phyloP scores from a whole-genome alignment of 1,140 invertebrate species.

The Mesaphorura yosii region DNA sequence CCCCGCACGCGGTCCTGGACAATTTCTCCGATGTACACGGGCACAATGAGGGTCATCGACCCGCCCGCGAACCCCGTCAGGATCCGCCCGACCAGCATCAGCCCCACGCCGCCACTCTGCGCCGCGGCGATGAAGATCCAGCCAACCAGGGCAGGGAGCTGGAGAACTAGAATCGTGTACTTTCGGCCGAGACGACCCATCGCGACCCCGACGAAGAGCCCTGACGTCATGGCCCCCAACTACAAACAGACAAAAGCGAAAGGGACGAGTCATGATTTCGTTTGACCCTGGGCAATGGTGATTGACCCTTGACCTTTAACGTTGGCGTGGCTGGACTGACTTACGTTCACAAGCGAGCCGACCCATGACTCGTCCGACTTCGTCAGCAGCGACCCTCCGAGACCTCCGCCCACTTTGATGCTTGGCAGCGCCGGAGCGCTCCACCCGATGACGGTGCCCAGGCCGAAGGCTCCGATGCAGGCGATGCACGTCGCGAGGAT shows the following conservation, averaged over 20 bases:
- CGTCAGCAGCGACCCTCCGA: slow-evolving; percentile 40
- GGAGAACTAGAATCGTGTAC: slow-evolving; percentile 53
- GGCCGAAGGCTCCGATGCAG: too few species aligned
- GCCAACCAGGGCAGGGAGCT: slow-evolving; percentile 57
- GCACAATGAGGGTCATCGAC: slow-evolving; percentile 34
- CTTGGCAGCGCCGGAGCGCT: slow-evolving; percentile 58
- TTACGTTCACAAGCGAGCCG: slow-evolving; percentile 42
- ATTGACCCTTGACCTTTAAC: too few species aligned
- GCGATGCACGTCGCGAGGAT: too few species aligned
- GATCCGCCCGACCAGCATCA: background rate
- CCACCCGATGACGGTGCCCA: too few species aligned
- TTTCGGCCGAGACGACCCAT: slow-evolving; percentile 62
- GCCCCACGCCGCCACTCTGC: background rate
- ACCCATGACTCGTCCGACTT: slow-evolving; percentile 53
- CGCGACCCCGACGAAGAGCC: slow-evolving; percentile 56
- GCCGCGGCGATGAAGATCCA: slow-evolving; percentile 50
- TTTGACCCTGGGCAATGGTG: too few species aligned
- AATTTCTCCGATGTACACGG: slow-evolving; percentile 50
- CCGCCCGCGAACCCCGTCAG: slow-evolving; percentile 7
- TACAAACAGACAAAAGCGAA: too few species aligned
- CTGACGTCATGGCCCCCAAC: slow-evolving; percentile 50
- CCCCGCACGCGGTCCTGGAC: slow-evolving; percentile 46
- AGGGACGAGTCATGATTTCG: too few species aligned
- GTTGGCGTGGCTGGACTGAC: too few species aligned
- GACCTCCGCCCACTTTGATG: slow-evolving; percentile 41